Evolutionary conservation across 2,888 invertebrate species (phyloP), one percentile per base, ranked within the genome.

Genomic region (Hemithea aestivaria): DNA sequence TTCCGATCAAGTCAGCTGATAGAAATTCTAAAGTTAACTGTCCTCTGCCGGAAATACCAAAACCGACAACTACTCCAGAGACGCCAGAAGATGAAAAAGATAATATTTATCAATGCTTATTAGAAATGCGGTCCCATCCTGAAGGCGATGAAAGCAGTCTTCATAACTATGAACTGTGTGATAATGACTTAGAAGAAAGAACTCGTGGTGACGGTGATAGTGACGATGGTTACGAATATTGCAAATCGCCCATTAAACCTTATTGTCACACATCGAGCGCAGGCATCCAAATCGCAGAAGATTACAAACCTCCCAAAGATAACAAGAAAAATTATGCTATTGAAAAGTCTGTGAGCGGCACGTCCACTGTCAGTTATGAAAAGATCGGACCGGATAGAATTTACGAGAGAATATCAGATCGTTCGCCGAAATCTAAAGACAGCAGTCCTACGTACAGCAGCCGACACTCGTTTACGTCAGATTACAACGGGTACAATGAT

Each of bases 161-260:
- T 27, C 89, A 89, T 42, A 89, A 87, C 46, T 89, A 89, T 51
- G 90, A 89, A 62, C 68, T 81, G 6, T 89, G 87, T 48, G 80
- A 78, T 2, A 73, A 66, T 27, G 72, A 75, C 20, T 53, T 84
- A 20, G 81, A 84, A 58, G 82, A 85, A 46, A 70, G 87, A 56
- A 82, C 83, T 0, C 64, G 87, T 25, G 84, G 83, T 0, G 83
- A 84, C 40, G 83, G 82, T 0, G 87, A 85, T 48, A 87, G 84
- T 20, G 87, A 87, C 35, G 84, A 87, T 35, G 87, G 85, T 0
- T 88, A 88, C 42, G 88, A 88, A 53, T 88, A 87, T 49, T 88
- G 87, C 44, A 87, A 85, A 47, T 73, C 83, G 2, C 77, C 82
- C 1, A 70, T 84, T 25, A 84, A 82, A 53, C 87, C 85, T 1